Conservation (phyloP, 2,113 vertebrate genomes). For the Paracanthobrama guichenoti region DNA sequence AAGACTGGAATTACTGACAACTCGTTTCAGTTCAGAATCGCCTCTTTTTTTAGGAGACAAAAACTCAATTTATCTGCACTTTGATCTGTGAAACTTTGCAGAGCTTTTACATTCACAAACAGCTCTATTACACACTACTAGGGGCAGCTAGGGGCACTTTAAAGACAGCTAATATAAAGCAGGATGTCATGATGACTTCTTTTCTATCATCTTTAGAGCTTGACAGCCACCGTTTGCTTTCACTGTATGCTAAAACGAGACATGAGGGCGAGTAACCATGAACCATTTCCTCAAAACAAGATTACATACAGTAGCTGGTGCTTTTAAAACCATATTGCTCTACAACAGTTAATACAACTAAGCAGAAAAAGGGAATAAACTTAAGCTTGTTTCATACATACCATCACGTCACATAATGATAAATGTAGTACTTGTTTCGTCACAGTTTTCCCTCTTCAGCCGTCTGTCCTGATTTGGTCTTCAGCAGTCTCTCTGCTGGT, state of each 20-base stretch:
- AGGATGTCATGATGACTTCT: not conserved
- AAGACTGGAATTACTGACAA: no score
- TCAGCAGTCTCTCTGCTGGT: conserved; percentile 63
- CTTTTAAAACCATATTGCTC: conserved; percentile 45
- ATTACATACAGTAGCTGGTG: not conserved
- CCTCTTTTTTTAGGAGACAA: no score
- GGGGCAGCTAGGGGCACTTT: no score
- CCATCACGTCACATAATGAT: not conserved
- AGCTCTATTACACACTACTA: no score
- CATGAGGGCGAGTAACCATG: not conserved
- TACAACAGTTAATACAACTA: not conserved
- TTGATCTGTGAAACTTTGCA: no score
- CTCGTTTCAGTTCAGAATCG: no score
- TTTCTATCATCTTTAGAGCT: not conserved
- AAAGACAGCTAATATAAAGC: not conserved
- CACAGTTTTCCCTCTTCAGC: not conserved
- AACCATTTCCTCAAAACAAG: not conserved
- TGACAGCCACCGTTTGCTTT: not conserved
- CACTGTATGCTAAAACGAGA: not conserved
- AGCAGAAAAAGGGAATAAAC: not conserved
- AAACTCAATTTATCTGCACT: no score
- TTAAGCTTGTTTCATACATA: not conserved
- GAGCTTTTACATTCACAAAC: no score
- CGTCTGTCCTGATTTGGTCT: not conserved
- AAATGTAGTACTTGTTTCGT: not conserved